A percentile compares a stretch with the other conserved stretches of the same genome.
phyloP scores from a whole-genome alignment of 92 coral and sea anemone species.

The Porites evermanni region DNA sequence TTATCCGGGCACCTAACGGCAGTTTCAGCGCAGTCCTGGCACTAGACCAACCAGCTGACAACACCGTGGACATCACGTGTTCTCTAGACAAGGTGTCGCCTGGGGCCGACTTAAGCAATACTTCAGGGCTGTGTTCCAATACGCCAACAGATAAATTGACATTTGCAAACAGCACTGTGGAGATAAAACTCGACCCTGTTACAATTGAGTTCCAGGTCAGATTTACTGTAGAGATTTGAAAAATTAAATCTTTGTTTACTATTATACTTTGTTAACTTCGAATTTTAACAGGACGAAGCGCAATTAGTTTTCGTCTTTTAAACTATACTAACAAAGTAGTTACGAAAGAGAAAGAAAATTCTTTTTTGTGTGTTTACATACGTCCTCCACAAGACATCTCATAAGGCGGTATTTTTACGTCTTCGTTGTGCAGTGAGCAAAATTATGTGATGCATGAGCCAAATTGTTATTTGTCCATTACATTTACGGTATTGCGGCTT shows the following conservation, averaged over 20 bases:
- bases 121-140: slow-evolving; percentile 45
- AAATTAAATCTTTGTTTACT: no score
- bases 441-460: no score
- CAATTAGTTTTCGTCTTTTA: not conserved
- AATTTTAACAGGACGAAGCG: not conserved
- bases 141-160: slow-evolving; percentile 37
- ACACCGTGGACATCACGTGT: slow-evolving; percentile 62
- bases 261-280: no score
- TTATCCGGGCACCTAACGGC: slow-evolving; percentile 52
- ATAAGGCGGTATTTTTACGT: no score
- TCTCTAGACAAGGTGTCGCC: slow-evolving; percentile 49
- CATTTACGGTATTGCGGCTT: no score
- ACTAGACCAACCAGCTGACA: slow-evolving; percentile 47
- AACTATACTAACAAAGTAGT: no score
- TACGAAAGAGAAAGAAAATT: no score
- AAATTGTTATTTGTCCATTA: no score
- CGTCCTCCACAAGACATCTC: no score
- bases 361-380: no score
- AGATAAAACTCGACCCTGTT: slow-evolving; percentile 44
- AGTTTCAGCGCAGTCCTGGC: slow-evolving; percentile 40
- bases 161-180: slow-evolving; percentile 44
- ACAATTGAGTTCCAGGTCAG: not conserved
- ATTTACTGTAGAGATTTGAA: not conserved
- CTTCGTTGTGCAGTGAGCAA: no score
- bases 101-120: slow-evolving; percentile 30